phyloP scores from a whole-genome alignment of 37 sponge, comb jelly and placozoan species.

The Geodia barretti region DNA sequence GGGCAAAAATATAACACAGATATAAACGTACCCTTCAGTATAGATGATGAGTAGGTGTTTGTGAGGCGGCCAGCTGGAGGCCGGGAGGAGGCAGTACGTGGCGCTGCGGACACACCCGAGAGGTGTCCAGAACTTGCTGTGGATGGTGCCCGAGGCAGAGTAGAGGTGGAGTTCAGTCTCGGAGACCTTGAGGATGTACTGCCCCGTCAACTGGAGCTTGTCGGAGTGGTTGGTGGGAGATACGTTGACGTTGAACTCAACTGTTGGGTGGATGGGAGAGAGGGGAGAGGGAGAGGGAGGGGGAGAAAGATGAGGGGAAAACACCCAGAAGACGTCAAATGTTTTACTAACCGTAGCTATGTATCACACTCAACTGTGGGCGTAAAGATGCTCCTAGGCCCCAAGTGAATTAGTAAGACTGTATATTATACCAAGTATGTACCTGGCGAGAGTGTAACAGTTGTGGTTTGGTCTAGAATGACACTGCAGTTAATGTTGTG shows the following conservation, averaged over 20 bases:
- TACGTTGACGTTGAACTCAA: background rate
- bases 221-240: constrained; percentile 12
- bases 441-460: too few species aligned
- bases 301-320: too few species aligned
- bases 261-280: background rate
- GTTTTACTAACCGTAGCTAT: too few species aligned
- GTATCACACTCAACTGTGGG: background rate
- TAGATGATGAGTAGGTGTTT: background rate
- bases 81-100: background rate
- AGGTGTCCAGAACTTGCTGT: background rate
- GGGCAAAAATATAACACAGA: too few species aligned
- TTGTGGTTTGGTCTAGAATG: too few species aligned
- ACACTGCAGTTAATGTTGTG: too few species aligned
- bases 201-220: background rate
- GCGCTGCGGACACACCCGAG: background rate
- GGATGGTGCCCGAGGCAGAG: background rate
- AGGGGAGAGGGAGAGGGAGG: background rate
- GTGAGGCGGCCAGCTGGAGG: background rate
- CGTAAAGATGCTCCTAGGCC: background rate
- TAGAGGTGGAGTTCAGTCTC: background rate
- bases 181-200: constrained; percentile 4
- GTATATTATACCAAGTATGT: too few species aligned
- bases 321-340: too few species aligned
- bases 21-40: background rate
- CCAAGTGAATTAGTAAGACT: too few species aligned